phyloP scores from a whole-genome alignment of 35 echinoderm and acorn worm species.

The Stichopus chloronotus region DNA sequence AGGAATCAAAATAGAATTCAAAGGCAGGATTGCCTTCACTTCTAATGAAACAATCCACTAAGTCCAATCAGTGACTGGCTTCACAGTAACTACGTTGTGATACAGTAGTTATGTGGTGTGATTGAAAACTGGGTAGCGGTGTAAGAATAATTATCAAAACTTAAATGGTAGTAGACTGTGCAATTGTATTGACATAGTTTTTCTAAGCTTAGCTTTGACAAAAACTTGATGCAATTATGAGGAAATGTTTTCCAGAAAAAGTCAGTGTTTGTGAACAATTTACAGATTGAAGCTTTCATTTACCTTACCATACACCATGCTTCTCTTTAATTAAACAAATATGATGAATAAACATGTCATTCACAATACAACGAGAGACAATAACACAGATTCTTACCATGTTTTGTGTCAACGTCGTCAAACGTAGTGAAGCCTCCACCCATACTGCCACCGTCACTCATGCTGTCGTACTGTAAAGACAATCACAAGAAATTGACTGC shows the following conservation, averaged over 20 bases:
- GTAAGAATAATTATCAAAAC: not conserved
- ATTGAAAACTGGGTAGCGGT: not conserved
- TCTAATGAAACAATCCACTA: not conserved
- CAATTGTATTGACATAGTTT: too few relatives aligned
- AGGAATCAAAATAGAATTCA: not conserved
- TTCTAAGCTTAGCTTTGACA: too few relatives aligned
- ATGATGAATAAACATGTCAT: not conserved
- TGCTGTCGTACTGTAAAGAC: not conserved
- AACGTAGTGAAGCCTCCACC: not conserved
- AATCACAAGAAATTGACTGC: too few relatives aligned
- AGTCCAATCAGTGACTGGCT: not conserved
- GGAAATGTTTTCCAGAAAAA: too few relatives aligned
- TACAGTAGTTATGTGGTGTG: not conserved
- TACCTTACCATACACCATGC: not conserved
- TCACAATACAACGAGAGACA: not conserved
- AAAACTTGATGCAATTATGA: too few relatives aligned
- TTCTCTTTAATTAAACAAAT: not conserved
- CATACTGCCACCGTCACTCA: not conserved
- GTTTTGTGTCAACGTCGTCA: constrained; percentile 13
- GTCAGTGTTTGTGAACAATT: too few relatives aligned
- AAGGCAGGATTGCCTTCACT: not conserved
- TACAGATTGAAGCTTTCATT: too few relatives aligned
- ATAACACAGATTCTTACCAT: constrained; percentile 20
- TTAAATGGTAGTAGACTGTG: not conserved
- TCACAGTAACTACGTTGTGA: not conserved